Percentiles rank a stretch among this genome's conserved stretches.
Evolutionary conservation across 2,797 vertebrate genomes (phyloP).

Genomic region (Phoebastria nigripes): DNA sequence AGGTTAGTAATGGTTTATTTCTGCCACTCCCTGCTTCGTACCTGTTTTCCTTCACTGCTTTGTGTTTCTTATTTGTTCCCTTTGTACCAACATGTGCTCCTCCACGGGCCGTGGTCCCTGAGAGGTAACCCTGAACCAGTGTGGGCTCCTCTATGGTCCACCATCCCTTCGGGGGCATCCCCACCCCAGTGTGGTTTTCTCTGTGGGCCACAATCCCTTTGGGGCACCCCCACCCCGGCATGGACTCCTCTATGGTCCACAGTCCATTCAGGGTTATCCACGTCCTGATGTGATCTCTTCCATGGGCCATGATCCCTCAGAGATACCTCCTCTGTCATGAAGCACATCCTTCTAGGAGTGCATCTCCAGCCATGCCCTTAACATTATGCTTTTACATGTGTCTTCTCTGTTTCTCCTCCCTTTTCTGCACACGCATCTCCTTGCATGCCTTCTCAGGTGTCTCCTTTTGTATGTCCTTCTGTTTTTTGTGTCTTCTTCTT

Average conservation of each 20-base stretch:
- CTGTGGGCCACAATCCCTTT: not conserved
- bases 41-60: not conserved
- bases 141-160: not conserved
- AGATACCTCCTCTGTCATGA: not conserved
- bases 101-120: too few species aligned
- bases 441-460: not conserved
- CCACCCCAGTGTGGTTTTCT: not conserved
- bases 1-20: not conserved
- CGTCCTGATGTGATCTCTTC: not conserved
- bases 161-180: fast-evolving
- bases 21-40: not conserved
- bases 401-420: not conserved
- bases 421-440: not conserved
- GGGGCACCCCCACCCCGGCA: fast-evolving
- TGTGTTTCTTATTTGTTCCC: not conserved
- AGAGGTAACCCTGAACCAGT: not conserved
- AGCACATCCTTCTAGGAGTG: not conserved
- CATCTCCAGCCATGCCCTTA: not conserved
- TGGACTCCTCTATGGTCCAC: not conserved
- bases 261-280: not conserved
- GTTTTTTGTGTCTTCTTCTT: not conserved
- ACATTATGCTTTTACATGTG: not conserved
- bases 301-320: not conserved
- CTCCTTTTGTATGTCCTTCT: not conserved
- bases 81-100: fast-evolving